Conservation (phyloP, 2,113 vertebrate genomes). For the Oreamnos americanus region DNA sequence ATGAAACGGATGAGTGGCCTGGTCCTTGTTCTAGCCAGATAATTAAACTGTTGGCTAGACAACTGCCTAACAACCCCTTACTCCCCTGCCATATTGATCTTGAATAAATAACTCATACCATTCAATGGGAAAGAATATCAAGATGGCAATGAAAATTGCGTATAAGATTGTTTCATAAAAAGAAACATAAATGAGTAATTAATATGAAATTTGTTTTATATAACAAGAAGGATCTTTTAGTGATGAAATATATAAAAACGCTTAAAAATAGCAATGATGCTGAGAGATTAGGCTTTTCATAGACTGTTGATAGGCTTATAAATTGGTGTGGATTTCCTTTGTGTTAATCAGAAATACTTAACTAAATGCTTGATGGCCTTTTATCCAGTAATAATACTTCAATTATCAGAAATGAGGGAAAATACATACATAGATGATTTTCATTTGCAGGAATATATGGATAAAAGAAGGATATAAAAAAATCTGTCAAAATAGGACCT, state of each 20-base stretch:
- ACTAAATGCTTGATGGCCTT: neutral
- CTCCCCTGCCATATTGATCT: neutral
- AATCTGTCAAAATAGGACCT: neutral
- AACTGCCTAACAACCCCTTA: neutral
- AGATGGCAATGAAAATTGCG: neutral
- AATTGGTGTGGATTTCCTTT: neutral
- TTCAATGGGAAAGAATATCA: neutral
- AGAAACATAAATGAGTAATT: neutral
- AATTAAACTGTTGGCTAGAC: neutral
- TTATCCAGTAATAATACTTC: neutral
- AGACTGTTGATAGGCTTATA: neutral
- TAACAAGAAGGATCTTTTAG: neutral
- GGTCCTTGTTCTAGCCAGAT: neutral
- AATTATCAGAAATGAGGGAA: neutral
- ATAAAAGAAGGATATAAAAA: neutral
- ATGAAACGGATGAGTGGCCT: rapidly evolving
- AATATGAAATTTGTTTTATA: neutral
- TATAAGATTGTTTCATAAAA: neutral
- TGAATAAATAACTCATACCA: neutral
- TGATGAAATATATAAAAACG: neutral
- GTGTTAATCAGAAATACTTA: neutral
- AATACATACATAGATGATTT: neutral
- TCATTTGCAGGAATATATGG: neutral
- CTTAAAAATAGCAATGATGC: neutral
- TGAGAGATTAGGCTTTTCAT: neutral